Conservation (phyloP, 2,113 vertebrate genomes). For the Dendrocopos noguchii region DNA sequence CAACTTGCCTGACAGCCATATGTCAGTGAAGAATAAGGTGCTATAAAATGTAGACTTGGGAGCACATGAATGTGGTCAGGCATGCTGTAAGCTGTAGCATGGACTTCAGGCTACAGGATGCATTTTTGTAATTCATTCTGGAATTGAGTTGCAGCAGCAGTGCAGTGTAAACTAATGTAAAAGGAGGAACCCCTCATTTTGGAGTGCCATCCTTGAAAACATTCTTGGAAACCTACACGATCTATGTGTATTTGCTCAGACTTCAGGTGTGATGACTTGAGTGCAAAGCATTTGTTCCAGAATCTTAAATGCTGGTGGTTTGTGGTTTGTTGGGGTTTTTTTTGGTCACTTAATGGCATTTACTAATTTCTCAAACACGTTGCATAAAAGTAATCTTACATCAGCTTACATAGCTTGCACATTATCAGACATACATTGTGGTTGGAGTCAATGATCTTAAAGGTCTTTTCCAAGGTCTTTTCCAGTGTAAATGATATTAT, state of each 20-base stretch:
- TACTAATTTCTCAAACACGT: not conserved
- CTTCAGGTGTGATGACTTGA: not conserved
- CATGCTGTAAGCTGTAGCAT: not conserved
- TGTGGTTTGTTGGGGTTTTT: not conserved
- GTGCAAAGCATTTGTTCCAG: not conserved
- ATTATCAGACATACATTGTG: not conserved
- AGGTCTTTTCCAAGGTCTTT: not conserved
- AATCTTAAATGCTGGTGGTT: not conserved
- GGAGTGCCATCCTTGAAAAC: not conserved
- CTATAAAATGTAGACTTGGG: not conserved
- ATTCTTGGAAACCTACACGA: not conserved
- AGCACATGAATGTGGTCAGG: not conserved
- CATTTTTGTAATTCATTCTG: not conserved
- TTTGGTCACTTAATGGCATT: not conserved
- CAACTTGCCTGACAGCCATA: not conserved
- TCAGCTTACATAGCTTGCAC: not conserved
- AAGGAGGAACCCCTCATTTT: not conserved
- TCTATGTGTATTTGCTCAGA: not conserved
- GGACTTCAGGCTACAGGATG: not conserved
- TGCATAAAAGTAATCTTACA: not conserved
- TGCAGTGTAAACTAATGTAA: not conserved
- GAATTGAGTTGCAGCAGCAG: not conserved
- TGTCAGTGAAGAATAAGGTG: not conserved
- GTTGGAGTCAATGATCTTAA: not conserved
- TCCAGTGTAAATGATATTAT: not conserved